Conservation (phyloP, 1,140 invertebrate genomes). For the Listronotus oregonensis region DNA sequence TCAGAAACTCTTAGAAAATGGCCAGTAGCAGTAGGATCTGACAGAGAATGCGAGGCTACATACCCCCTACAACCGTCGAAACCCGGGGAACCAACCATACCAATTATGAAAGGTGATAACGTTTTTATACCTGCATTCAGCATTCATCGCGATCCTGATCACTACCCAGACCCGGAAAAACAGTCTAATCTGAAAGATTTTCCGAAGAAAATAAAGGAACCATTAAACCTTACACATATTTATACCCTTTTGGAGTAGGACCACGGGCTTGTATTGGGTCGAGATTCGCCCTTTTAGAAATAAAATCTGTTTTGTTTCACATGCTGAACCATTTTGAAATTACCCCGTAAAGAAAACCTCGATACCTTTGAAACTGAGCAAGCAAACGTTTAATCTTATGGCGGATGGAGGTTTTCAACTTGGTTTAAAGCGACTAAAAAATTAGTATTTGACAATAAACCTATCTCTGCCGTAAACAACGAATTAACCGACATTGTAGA, state of each 20-base stretch:
- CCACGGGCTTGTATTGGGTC: slow-evolving; percentile 54
- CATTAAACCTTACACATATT: slow-evolving; percentile 54
- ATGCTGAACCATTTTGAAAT: slow-evolving; percentile 46
- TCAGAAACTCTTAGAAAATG: slow-evolving; percentile 22
- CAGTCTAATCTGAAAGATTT: slow-evolving; percentile 60
- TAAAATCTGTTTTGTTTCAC: slow-evolving; percentile 47
- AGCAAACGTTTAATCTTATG: slow-evolving; percentile 28
- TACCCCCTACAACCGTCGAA: slow-evolving; percentile 19
- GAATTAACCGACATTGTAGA: no score
- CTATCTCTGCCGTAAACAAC: no score
- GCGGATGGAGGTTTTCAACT: slow-evolving; percentile 51
- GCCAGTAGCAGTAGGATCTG: slow-evolving; percentile 4
- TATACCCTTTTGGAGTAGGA: slow-evolving; percentile 64
- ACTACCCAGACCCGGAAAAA: slow-evolving; percentile 57
- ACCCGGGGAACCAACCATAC: no score
- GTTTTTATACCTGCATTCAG: no score
- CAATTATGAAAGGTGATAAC: no score
- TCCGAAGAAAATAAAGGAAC: slow-evolving; percentile 50
- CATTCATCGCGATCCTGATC: slow-evolving; percentile 34
- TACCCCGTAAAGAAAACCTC: slow-evolving; percentile 38
- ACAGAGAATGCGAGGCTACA: slow-evolving; percentile 32
- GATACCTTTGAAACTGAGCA: slow-evolving; percentile 42
- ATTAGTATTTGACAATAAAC: no score
- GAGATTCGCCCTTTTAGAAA: slow-evolving; percentile 43
- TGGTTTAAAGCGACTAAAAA: slow-evolving; percentile 28